A percentile compares a stretch with the other conserved stretches of the same genome.
These are phyloP conservation scores for Elymnias hypermnestra DNA, from an alignment of 1,140 invertebrate genomes.

Conservation along the genomic window DNA sequence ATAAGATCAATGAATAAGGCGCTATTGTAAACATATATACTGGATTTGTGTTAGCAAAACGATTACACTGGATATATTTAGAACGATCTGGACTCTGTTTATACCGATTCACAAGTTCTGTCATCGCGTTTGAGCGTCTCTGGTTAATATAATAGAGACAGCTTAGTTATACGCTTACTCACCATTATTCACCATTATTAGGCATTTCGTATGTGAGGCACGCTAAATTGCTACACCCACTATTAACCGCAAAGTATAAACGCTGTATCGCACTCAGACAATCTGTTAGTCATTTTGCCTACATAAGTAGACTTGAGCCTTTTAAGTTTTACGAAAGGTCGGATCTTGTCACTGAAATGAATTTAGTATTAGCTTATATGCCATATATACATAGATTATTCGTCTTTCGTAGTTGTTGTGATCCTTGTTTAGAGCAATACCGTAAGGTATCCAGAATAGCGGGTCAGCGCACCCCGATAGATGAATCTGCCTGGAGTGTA, in stretches of 20 bases:
- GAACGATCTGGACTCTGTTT: constrained; percentile 15
- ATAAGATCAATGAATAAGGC: constrained; percentile 9
- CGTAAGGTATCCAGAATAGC: too few species aligned
- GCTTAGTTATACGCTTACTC: constrained; percentile 9
- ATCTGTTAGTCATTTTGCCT: constrained; percentile 14
- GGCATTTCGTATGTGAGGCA: constrained; percentile 54
- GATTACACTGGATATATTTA: constrained; percentile 7
- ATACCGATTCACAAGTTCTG: constrained; percentile 19
- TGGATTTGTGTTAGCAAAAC: constrained; percentile 16
- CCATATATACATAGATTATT: too few species aligned
- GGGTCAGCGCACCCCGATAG: too few species aligned
- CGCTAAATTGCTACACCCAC: constrained; percentile 36
- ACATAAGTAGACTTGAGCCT: neutral
- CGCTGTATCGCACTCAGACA: constrained; percentile 21
- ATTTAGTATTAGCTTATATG: too few species aligned
- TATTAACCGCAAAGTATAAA: constrained; percentile 26
- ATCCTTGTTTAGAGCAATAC: too few species aligned
- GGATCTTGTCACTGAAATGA: too few species aligned
- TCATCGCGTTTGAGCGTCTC: constrained; percentile 35
- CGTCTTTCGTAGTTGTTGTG: too few species aligned
- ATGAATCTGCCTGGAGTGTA: too few species aligned
- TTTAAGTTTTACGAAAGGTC: constrained; percentile 14
- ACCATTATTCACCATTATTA: constrained; percentile 38
- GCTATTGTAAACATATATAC: constrained; percentile 12
- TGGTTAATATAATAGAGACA: constrained; percentile 36